Percentiles rank a stretch among this genome's conserved stretches.
Evolutionary conservation across 1,140 invertebrate genomes (phyloP).

Genomic region (Nebria ingens): DNA sequence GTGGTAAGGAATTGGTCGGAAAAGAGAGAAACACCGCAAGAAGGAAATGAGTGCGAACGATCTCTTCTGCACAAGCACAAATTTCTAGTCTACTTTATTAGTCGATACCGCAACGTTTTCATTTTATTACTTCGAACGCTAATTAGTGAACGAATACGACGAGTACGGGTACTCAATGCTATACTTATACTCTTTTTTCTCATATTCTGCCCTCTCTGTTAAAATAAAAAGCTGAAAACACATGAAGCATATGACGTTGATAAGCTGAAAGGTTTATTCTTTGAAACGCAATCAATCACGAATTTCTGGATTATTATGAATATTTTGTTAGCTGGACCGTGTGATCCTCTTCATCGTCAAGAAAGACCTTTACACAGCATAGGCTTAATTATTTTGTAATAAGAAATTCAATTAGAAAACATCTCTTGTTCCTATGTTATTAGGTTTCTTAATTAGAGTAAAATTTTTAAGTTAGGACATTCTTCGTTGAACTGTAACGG

Average conservation of each 20-base stretch:
- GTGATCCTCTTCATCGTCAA: no score
- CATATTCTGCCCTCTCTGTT: not conserved
- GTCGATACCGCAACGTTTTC: not conserved
- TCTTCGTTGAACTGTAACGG: not conserved
- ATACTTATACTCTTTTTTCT: no score
- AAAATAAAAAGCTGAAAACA: not conserved
- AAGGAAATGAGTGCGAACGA: no score
- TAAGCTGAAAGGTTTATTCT: not conserved
- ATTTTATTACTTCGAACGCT: not conserved
- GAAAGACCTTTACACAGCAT: not conserved
- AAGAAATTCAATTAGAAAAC: conserved; percentile 9
- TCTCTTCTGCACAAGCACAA: no score
- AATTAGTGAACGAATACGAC: no score
- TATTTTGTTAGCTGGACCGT: no score
- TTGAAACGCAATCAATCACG: conserved; percentile 1
- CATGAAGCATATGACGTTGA: not conserved
- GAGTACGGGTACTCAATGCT: no score
- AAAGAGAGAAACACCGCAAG: no score
- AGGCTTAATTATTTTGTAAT: conserved; percentile 1
- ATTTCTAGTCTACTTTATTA: not conserved
- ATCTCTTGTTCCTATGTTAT: not conserved
- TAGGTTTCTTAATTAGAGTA: conserved; percentile 2
- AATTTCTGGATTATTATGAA: not conserved
- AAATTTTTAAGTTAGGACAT: not conserved
- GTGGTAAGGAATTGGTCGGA: not conserved